Percentiles rank a stretch among this genome's conserved stretches.
Evolutionary conservation across 2,797 vertebrate genomes (phyloP).

Genomic region (Synaphobranchus kaupii): DNA sequence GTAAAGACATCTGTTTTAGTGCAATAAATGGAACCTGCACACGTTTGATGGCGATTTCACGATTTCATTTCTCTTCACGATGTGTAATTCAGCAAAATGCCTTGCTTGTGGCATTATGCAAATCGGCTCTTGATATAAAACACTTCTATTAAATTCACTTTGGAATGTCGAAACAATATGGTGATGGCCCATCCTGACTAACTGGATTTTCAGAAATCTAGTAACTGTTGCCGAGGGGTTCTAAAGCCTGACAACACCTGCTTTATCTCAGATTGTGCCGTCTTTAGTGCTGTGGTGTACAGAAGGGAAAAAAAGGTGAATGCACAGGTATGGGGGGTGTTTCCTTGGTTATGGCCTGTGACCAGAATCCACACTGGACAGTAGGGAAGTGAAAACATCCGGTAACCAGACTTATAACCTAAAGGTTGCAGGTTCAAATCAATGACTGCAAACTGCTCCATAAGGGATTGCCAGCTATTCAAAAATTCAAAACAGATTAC

Average conservation of each 20-base stretch:
- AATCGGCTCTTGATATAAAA: conserved; percentile 14
- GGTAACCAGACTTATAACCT: neutral
- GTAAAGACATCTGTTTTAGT: conserved; percentile 11
- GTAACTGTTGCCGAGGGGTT: neutral
- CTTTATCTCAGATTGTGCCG: neutral
- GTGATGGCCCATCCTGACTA: neutral
- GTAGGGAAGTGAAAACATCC: too few species aligned
- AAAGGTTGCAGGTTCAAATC: neutral
- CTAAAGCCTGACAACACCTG: neutral
- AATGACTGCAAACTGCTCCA: neutral
- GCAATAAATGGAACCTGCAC: conserved; percentile 18
- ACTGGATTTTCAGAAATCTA: neutral
- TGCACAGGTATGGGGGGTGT: neutral
- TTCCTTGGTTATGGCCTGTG: too few species aligned
- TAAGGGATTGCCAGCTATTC: neutral
- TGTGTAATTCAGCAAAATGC: neutral
- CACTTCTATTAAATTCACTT: neutral
- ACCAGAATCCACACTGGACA: neutral
- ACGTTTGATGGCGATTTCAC: neutral
- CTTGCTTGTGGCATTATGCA: neutral
- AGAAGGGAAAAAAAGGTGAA: neutral
- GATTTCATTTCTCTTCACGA: neutral
- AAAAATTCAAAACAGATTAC: neutral
- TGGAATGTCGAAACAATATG: neutral
- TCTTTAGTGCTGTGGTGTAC: neutral